Percentiles rank a stretch among this genome's conserved stretches.
Evolutionary conservation across 1,140 invertebrate species (phyloP).

Genomic region (Drosophila pachea): DNA sequence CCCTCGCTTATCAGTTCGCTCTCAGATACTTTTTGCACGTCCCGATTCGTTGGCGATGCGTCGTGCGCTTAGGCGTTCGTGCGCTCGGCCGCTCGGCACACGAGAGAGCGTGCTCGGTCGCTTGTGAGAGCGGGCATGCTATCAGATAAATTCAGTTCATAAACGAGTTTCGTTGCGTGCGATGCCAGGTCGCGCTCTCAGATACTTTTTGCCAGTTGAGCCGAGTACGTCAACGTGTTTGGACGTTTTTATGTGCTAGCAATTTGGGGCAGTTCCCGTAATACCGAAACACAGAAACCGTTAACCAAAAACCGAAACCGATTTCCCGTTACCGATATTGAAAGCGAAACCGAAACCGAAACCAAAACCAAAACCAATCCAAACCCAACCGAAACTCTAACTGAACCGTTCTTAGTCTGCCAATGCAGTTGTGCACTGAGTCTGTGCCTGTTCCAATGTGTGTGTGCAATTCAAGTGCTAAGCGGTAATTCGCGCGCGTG

Average conservation of each 20-base stretch:
- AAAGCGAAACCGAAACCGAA: slow-evolving; percentile 17
- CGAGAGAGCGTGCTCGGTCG: neutral
- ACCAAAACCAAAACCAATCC: neutral
- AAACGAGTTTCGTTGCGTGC: slow-evolving; percentile 44
- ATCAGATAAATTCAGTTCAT: slow-evolving; percentile 26
- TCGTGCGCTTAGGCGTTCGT: slow-evolving; percentile 17
- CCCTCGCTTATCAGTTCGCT: slow-evolving; percentile 14
- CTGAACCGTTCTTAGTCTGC: neutral
- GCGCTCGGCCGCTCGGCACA: slow-evolving; percentile 12
- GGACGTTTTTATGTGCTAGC: slow-evolving; percentile 51
- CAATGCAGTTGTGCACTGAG: neutral
- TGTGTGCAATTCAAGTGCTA: slow-evolving; percentile 8
- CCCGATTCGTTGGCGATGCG: slow-evolving; percentile 28
- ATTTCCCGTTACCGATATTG: slow-evolving; percentile 3
- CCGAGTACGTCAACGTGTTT: slow-evolving; percentile 56
- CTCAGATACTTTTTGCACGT: slow-evolving; percentile 53
- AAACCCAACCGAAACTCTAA: neutral
- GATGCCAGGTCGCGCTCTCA: slow-evolving; percentile 36
- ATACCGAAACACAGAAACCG: neutral
- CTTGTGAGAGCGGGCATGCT: neutral
- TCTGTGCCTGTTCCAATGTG: neutral
- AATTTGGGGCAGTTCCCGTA: slow-evolving; percentile 8
- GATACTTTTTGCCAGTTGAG: slow-evolving; percentile 55
- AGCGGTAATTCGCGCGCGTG: slow-evolving; percentile 15
- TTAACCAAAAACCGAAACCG: slow-evolving; percentile 1